Percentiles rank a stretch among this genome's conserved stretches.
phyloP scores from a whole-genome alignment of 2,797 vertebrate species.

The Pseudopleuronectes americanus region DNA sequence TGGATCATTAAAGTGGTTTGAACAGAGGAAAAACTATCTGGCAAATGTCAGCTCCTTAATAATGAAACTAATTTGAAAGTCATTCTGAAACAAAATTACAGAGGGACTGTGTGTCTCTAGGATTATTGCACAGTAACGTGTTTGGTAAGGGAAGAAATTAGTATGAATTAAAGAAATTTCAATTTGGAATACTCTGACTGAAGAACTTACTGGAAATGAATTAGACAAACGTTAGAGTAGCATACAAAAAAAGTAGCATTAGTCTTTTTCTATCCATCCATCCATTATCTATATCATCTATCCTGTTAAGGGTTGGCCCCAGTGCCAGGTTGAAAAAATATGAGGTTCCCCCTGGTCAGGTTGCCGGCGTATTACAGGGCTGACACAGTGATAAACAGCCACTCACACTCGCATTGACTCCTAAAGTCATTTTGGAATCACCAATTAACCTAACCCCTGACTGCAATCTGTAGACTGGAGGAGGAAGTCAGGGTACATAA shows the following conservation, averaged over 20 bases:
- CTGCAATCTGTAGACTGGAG: no score
- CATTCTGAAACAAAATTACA: background rate
- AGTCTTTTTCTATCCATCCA: background rate
- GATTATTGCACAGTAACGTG: background rate
- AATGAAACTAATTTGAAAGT: conserved; percentile 11
- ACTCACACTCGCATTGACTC: no score
- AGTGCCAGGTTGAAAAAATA: no score
- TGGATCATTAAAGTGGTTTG: background rate
- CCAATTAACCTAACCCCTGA: no score
- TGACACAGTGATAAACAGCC: no score
- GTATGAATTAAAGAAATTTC: background rate
- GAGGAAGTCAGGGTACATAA: no score
- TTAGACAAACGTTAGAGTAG: background rate
- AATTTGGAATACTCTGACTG: background rate
- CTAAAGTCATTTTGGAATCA: no score
- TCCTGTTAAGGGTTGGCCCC: no score
- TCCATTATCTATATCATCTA: no score
- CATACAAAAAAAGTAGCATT: background rate
- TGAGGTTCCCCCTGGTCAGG: no score
- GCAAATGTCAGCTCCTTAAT: conserved; percentile 3
- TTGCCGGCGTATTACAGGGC: no score
- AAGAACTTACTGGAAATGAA: background rate
- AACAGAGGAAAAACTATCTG: background rate
- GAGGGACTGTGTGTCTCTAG: conserved; percentile 1
- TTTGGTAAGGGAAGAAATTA: conserved; percentile 10